Percentiles rank a stretch among this genome's conserved stretches.
phyloP scores from a whole-genome alignment of 2,888 invertebrate genomes.

The Oscheius onirici region DNA sequence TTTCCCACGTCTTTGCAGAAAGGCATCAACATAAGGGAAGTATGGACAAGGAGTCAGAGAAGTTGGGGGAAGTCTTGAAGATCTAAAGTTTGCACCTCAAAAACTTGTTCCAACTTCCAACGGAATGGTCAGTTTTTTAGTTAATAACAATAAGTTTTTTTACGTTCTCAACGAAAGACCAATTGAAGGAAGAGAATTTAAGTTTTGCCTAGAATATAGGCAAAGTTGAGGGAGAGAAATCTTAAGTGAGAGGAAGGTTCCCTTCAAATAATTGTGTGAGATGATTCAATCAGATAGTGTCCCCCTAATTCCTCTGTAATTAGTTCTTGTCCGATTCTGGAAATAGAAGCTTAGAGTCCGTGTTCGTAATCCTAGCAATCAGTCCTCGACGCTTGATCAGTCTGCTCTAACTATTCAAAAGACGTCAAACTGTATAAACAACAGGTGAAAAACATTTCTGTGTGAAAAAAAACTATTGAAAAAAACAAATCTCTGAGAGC shows the following conservation, averaged over 20 bases:
- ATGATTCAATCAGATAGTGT: not conserved
- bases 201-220: not conserved
- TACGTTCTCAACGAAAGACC: not conserved
- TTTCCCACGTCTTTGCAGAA: too few relatives aligned
- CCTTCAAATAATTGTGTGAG: not conserved
- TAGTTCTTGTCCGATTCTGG: not conserved
- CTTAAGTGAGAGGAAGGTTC: not conserved
- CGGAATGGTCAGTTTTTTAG: too few relatives aligned
- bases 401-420: not conserved
- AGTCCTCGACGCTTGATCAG: not conserved
- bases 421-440: not conserved
- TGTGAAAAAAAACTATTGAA: not conserved
- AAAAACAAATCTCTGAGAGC: not conserved
- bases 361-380: slow-evolving; percentile 18
- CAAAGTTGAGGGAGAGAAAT: not conserved
- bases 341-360: not conserved
- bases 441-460: not conserved
- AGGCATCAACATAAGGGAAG: too few relatives aligned
- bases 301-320: slow-evolving; percentile 12
- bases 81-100: too few relatives aligned
- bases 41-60: too few relatives aligned
- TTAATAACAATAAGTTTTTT: too few relatives aligned
- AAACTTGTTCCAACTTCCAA: too few relatives aligned
- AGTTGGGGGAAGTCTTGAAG: too few relatives aligned
- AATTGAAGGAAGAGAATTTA: not conserved